These are phyloP conservation scores for Brachionus koreanus DNA, from an alignment of 1,140 invertebrate species.

Conservation along the genomic window DNA sequence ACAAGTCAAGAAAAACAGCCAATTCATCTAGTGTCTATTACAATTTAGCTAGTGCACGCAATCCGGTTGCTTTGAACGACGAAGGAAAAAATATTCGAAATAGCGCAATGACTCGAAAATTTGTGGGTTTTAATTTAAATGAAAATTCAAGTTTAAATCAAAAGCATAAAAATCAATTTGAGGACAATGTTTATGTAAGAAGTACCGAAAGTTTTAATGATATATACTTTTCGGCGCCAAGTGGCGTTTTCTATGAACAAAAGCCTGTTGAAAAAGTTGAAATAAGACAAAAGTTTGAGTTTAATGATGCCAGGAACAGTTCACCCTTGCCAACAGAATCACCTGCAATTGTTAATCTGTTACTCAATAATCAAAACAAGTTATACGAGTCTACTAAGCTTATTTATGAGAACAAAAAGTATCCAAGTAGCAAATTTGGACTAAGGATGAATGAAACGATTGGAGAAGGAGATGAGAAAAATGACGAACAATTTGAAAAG, in stretches of 20 bases:
- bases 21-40: conserved; percentile 28
- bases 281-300: neutral
- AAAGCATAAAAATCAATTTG: neutral
- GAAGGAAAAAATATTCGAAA: neutral
- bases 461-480: neutral
- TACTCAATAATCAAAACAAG: conserved; percentile 18
- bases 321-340: neutral
- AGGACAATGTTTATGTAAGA: neutral
- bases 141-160: neutral
- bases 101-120: neutral
- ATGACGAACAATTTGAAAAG: neutral
- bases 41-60: neutral
- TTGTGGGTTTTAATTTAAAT: conserved; percentile 4
- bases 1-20: neutral
- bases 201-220: conserved; percentile 25
- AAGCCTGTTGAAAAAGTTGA: conserved; percentile 3
- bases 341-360: conserved; percentile 1
- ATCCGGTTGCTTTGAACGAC: neutral
- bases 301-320: neutral
- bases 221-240: conserved; percentile 1
- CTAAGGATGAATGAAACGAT: neutral
- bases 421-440: neutral
- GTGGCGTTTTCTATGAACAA: conserved; percentile 13
- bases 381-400: neutral
- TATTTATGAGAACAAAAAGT: neutral